phyloP scores from a whole-genome alignment of 2,797 vertebrate species.

The Alcedo quadribrachys region DNA sequence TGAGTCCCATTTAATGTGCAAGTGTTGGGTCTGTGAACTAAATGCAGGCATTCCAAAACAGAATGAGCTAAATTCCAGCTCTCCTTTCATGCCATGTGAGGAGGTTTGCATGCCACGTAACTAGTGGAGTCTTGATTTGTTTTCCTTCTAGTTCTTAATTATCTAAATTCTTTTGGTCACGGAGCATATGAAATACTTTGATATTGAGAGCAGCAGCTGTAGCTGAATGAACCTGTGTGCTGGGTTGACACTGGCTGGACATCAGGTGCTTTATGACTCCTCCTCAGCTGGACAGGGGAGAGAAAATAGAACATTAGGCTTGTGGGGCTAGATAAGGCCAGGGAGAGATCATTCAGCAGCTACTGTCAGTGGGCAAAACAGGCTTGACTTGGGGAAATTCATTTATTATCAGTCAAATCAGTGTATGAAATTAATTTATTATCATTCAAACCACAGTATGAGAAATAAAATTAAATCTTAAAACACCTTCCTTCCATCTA shows the following conservation, averaged over 20 bases:
- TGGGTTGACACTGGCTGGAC: background rate
- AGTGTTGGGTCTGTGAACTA: background rate
- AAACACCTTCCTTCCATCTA: background rate
- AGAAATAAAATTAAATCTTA: background rate
- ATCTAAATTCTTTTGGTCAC: background rate
- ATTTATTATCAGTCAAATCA: background rate
- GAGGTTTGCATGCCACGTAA: background rate
- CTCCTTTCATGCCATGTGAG: background rate
- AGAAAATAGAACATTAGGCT: background rate
- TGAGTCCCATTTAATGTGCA: background rate
- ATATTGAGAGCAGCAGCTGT: background rate
- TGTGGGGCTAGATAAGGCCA: too few species aligned
- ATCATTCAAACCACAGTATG: background rate
- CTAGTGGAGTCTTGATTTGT: background rate
- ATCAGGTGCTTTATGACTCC: background rate
- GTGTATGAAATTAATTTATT: background rate
- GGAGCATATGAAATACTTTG: background rate
- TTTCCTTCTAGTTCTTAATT: background rate
- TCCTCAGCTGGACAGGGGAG: background rate
- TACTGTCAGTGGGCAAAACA: background rate
- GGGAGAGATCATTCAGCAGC: background rate
- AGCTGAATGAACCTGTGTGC: background rate
- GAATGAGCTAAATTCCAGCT: too few species aligned
- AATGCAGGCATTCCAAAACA: background rate
- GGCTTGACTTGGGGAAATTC: background rate